Percentiles rank a stretch among this genome's conserved stretches.
Conservation (phyloP, 53 echinoderm and acorn worm species). For the Holothuria leucospilota region DNA sequence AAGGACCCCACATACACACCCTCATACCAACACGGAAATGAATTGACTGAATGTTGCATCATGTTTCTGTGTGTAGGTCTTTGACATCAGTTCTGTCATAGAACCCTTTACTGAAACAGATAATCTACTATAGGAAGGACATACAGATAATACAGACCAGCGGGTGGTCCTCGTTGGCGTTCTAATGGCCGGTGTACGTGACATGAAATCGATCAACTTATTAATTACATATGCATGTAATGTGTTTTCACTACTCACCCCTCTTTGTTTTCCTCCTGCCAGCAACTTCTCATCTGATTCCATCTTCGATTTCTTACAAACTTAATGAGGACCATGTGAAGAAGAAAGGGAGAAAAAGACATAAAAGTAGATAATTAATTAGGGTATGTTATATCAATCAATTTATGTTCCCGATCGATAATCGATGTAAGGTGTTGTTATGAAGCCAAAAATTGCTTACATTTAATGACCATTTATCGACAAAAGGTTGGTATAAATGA, state of each 20-base stretch:
- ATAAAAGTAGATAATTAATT: slow-evolving; percentile 32
- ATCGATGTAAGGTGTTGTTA: slow-evolving; percentile 2
- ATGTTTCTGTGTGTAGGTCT: too few species aligned
- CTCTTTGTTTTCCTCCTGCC: slow-evolving; percentile 14
- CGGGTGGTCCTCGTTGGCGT: slow-evolving; percentile 13
- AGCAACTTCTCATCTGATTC: neutral
- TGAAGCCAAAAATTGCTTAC: slow-evolving; percentile 10
- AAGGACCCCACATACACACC: too few species aligned
- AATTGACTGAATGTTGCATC: too few species aligned
- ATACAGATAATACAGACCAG: neutral
- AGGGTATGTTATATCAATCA: slow-evolving; percentile 18
- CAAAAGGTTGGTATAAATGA: slow-evolving; percentile 25
- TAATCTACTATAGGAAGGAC: slow-evolving; percentile 16
- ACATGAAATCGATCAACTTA: slow-evolving; percentile 28
- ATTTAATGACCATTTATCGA: slow-evolving; percentile 42
- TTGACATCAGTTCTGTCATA: too few species aligned
- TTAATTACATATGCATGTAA: slow-evolving; percentile 34
- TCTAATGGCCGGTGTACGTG: slow-evolving; percentile 9
- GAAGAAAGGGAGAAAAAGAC: slow-evolving; percentile 1
- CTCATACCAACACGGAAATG: too few species aligned
- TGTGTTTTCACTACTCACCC: slow-evolving; percentile 18
- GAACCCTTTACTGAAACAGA: neutral
- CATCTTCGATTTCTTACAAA: slow-evolving; percentile 33
- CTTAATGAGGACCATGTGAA: too few species aligned
- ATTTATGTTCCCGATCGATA: slow-evolving; percentile 31